Percentiles rank a stretch among this genome's conserved stretches.
Evolutionary conservation across 2,888 invertebrate species (phyloP).

Genomic region (Habrosyne pyritoides): DNA sequence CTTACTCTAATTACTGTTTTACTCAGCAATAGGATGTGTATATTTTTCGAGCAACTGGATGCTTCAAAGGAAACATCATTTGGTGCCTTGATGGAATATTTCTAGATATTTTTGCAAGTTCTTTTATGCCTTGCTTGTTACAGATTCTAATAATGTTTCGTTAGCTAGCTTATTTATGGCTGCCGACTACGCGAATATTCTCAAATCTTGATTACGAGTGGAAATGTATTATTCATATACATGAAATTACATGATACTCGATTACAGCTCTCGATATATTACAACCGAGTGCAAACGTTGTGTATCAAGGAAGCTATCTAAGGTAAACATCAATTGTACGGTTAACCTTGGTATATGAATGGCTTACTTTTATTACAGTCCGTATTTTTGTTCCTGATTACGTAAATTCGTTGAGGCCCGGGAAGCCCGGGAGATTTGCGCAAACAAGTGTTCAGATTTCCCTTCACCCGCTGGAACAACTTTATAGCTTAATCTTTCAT

Average conservation of each 20-base stretch:
- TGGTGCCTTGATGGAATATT: neutral
- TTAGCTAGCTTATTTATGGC: neutral
- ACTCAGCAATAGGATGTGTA: neutral
- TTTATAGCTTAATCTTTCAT: constrained; percentile 44
- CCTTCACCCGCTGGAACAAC: constrained; percentile 23
- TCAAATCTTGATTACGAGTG: neutral
- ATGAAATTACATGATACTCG: neutral
- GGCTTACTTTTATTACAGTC: constrained; percentile 38
- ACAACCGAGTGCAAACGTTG: neutral
- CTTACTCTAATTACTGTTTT: constrained; percentile 19
- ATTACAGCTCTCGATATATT: neutral
- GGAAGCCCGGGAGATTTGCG: constrained; percentile 35
- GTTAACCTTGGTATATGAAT: constrained; percentile 27
- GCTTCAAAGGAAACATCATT: neutral
- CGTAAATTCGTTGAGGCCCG: constrained; percentile 37
- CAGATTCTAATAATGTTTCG: neutral
- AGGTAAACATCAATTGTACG: constrained; percentile 13
- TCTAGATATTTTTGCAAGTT: neutral
- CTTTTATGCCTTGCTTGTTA: neutral
- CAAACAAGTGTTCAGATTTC: constrained; percentile 39
- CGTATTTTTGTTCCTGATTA: constrained; percentile 45
- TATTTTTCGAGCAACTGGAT: constrained; percentile 6
- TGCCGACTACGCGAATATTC: neutral
- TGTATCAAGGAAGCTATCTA: constrained; percentile 4
- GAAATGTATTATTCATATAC: constrained; percentile 7